Evolutionary conservation across 1,140 invertebrate species (phyloP), one percentile per base, ranked within the genome.

Genomic region (Phenacoccus solenopsis): DNA sequence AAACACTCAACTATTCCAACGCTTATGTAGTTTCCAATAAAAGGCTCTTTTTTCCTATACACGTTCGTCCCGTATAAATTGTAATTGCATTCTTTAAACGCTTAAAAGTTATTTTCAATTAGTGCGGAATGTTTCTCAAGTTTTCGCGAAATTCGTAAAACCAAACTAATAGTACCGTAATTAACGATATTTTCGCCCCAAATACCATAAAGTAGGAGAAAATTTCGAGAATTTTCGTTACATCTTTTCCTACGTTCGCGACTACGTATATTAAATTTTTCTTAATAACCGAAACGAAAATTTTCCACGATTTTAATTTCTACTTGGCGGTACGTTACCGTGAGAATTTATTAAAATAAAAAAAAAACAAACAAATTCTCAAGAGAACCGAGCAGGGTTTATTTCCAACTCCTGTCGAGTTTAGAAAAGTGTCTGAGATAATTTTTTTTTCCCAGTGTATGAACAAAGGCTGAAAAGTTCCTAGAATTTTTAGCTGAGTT

Each of bases 201-300:
- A 49, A 49, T 49, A 49, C 38, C 38, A 49, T 49, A 49, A 49
- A 49, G 20, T 49, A 49, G 38, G 3, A 16, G 20, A 49, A 49
- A 49, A 49, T 49, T 49, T 49, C 38, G 38, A 49, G 38, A 49
- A 49, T 49, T 10, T 49, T n/a, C n/a, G n/a, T n/a, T n/a, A 49
- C 38, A n/a, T 49, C 38, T 49, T 49, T 49, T 49, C 12, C n/a
- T n/a, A n/a, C n/a, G n/a, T n/a, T n/a, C n/a, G n/a, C n/a, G n/a
- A n/a, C n/a, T n/a, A 49, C 38, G 38, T 49, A 49, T 49, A 49
- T 49, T 49, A 49, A 49, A 49, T 49, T 49, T 49, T 49, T 49
- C n/a, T 9, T 2, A 49, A 49, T 49, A 49, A 49, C 38, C 38
- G 13, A n/a, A n/a, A 49, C 38, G 38, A 49, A 49, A n/a, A 49